Evolutionary conservation across 1,140 invertebrate species (phyloP).

Genomic region (Pinna nobilis): DNA sequence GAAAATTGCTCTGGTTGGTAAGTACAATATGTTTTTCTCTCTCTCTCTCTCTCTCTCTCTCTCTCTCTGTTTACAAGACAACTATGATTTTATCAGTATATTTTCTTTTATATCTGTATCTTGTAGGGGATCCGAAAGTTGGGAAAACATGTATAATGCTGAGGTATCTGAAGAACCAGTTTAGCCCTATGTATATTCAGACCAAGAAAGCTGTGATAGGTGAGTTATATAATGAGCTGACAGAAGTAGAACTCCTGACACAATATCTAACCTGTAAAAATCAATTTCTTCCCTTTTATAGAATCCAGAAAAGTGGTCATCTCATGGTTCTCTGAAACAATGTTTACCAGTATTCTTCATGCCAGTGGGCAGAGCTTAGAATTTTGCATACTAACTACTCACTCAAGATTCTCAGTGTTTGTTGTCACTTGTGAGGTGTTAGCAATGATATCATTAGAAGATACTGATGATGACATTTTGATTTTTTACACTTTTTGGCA

Average conservation of each 20-base stretch:
- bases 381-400: no score
- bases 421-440: no score
- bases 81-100: not conserved
- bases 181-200: conserved; percentile 61
- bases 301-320: not conserved
- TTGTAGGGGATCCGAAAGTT: conserved; percentile 64
- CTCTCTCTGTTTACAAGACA: not conserved
- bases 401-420: no score
- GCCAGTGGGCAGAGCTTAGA: no score
- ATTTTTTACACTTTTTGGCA: no score
- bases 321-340: not conserved
- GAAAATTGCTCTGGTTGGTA: conserved; percentile 59
- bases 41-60: not conserved
- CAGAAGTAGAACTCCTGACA: not conserved
- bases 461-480: no score
- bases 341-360: no score
- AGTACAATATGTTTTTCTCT: conserved; percentile 7
- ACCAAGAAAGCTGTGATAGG: conserved; percentile 65
- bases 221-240: conserved; percentile 25
- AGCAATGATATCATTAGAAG: no score
- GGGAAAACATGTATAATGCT: conserved; percentile 66
- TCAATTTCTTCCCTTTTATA: not conserved
- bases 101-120: not conserved
- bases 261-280: not conserved
- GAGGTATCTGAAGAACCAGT: conserved; percentile 66